phyloP scores from a whole-genome alignment of 1,140 invertebrate species.

The Drosophila biarmipes region DNA sequence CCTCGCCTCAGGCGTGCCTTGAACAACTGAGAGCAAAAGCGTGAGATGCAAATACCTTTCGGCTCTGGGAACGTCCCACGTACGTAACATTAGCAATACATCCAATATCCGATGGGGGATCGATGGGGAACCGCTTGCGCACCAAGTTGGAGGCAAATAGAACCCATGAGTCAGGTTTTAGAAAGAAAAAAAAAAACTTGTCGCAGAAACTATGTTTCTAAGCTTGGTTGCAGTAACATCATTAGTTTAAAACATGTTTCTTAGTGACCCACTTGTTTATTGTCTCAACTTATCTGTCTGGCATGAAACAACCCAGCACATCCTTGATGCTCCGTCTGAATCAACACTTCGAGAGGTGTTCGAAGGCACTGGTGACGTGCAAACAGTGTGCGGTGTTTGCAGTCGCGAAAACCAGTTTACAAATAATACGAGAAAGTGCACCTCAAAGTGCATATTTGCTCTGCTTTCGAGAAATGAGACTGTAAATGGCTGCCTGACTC shows the following conservation, averaged over 20 bases:
- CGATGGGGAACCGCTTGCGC: slow-evolving; percentile 33
- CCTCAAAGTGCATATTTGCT: slow-evolving; percentile 38
- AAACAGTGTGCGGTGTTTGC: slow-evolving; percentile 32
- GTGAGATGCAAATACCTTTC: slow-evolving; percentile 30
- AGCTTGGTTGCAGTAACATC: too few species aligned
- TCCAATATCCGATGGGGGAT: slow-evolving; percentile 22
- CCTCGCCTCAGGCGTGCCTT: slow-evolving; percentile 2
- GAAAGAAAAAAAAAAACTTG: too few species aligned
- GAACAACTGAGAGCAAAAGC: slow-evolving; percentile 19
- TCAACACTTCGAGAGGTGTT: slow-evolving; percentile 5
- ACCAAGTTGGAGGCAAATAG: slow-evolving; percentile 26
- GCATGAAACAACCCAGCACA: not conserved
- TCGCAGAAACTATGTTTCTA: too few species aligned
- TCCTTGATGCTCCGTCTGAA: slow-evolving; percentile 9
- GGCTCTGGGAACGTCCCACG: slow-evolving; percentile 39
- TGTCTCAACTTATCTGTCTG: not conserved
- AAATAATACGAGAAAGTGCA: slow-evolving; percentile 39
- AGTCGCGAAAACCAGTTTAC: slow-evolving; percentile 36
- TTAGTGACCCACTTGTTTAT: not conserved
- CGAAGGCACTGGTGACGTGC: slow-evolving; percentile 12
- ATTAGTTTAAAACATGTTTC: too few species aligned
- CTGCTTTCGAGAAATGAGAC: slow-evolving; percentile 26
- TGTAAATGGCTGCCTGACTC: slow-evolving; percentile 13
- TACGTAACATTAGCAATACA: slow-evolving; percentile 29
- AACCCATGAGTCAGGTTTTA: slow-evolving; percentile 18